Percentiles rank a stretch among this genome's conserved stretches.
These are phyloP conservation scores for Porites evermanni DNA, from an alignment of 92 coral and sea anemone genomes.

Conservation along the genomic window DNA sequence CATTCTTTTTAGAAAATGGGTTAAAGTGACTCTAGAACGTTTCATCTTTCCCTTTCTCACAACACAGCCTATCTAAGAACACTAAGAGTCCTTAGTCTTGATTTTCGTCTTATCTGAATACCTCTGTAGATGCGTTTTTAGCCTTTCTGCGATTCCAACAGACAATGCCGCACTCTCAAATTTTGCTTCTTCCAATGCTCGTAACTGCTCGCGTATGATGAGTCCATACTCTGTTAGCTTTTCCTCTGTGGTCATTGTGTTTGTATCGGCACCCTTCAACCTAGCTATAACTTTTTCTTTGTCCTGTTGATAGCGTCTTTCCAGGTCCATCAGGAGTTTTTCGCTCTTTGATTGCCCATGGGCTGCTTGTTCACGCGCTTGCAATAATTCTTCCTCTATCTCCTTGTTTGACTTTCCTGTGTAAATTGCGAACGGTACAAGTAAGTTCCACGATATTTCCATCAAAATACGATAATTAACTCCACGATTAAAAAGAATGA, in stretches of 20 bases:
- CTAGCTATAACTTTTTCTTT: slow-evolving; percentile 69
- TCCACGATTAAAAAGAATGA: not conserved
- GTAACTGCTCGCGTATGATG: slow-evolving; percentile 78
- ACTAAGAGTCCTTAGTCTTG: no score
- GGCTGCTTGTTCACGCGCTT: slow-evolving; percentile 63
- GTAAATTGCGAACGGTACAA: not conserved
- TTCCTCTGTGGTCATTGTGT: slow-evolving; percentile 83
- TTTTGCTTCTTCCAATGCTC: slow-evolving; percentile 78
- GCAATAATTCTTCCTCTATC: slow-evolving; percentile 71
- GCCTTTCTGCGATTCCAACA: slow-evolving; percentile 87
- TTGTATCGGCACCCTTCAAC: slow-evolving; percentile 83
- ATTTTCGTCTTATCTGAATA: not conserved
- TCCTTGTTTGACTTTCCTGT: slow-evolving; percentile 87
- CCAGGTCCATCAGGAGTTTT: slow-evolving; percentile 72
- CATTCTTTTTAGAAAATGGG: no score
- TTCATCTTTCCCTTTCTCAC: no score
- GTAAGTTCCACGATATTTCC: not conserved
- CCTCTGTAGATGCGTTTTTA: slow-evolving; percentile 70
- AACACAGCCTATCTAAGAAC: no score
- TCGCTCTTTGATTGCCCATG: slow-evolving; percentile 81
- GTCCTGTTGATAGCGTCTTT: slow-evolving; percentile 84
- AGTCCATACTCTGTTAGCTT: slow-evolving; percentile 84
- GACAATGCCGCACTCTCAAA: slow-evolving; percentile 78
- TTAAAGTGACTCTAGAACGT: no score
- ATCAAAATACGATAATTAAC: not conserved